These are phyloP conservation scores for Tachystola acroxantha DNA, from an alignment of 2,888 invertebrate genomes.

Conservation along the genomic window DNA sequence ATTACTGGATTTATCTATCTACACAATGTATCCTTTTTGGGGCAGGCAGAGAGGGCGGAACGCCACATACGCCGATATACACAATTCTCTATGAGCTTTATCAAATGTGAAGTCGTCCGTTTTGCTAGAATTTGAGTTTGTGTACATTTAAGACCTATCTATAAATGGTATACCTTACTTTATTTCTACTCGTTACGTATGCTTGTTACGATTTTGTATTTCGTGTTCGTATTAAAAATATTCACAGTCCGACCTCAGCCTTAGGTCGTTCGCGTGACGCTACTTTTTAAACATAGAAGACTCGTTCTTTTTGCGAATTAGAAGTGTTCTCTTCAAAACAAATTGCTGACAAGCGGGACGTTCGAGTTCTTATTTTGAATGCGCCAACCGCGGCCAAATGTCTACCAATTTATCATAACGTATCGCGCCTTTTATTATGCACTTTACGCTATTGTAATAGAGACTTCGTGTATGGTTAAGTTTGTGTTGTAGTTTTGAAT, in stretches of 20 bases:
- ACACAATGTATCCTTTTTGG: too few relatives aligned
- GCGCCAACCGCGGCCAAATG: conserved; percentile 43
- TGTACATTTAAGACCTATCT: too few relatives aligned
- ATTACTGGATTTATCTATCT: too few relatives aligned
- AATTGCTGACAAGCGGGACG: conserved; percentile 75
- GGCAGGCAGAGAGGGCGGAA: too few relatives aligned
- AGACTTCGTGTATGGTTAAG: conserved; percentile 18
- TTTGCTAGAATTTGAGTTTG: too few relatives aligned
- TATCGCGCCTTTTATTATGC: conserved; percentile 3
- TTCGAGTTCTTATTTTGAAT: conserved; percentile 65
- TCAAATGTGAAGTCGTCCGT: too few relatives aligned
- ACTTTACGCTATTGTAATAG: conserved; percentile 16
- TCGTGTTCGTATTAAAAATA: too few relatives aligned
- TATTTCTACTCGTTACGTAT: too few relatives aligned
- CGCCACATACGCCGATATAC: too few relatives aligned
- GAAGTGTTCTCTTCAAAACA: conserved; percentile 75
- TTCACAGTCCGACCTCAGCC: conserved; percentile 17
- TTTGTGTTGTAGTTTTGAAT: conserved; percentile 35
- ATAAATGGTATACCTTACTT: too few relatives aligned
- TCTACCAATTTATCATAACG: conserved; percentile 16
- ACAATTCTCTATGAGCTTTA: too few relatives aligned
- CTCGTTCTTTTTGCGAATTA: conserved; percentile 74
- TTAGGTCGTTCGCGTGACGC: conserved; percentile 64
- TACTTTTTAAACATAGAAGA: conserved; percentile 71
- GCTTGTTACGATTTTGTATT: too few relatives aligned